These are phyloP conservation scores for Tinamus major DNA, from an alignment of 2,797 vertebrate genomes.

Conservation along the genomic window DNA sequence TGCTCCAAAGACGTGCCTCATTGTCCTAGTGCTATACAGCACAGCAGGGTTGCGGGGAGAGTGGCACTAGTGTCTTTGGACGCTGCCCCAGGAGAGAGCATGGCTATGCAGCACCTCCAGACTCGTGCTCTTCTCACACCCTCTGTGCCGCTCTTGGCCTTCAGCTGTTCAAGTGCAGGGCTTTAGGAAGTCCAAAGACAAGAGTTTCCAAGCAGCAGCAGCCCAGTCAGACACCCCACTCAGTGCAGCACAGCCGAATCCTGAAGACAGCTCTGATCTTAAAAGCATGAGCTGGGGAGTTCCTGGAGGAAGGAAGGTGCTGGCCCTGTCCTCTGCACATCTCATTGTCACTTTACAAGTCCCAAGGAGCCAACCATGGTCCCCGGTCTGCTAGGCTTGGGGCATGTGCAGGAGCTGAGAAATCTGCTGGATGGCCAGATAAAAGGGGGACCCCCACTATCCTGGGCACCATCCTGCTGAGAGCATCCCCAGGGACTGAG, in stretches of 20 bases:
- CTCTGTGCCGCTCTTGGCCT: not conserved
- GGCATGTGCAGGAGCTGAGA: not conserved
- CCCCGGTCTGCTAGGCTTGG: not conserved
- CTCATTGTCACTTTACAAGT: not conserved
- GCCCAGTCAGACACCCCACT: too few relatives aligned
- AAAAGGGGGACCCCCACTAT: not conserved
- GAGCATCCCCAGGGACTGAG: not conserved
- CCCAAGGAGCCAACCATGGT: not conserved
- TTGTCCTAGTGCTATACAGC: not conserved
- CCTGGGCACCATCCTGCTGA: not conserved
- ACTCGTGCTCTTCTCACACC: not conserved
- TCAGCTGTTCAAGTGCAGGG: not conserved
- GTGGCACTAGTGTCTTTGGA: too few relatives aligned
- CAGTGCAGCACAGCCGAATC: not conserved
- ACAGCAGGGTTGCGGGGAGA: not conserved
- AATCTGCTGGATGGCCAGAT: not conserved
- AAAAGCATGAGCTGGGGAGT: not conserved
- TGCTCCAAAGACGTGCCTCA: rapidly evolving
- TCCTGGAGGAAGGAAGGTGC: not conserved
- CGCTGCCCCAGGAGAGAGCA: rapidly evolving
- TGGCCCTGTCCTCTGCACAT: not conserved
- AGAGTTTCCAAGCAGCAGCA: not conserved
- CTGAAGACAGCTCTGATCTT: not conserved
- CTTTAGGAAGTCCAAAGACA: not conserved
- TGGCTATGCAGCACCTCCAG: not conserved